These are phyloP conservation scores for Drosophila cognata DNA, from an alignment of 2,888 invertebrate species.

Conservation along the genomic window DNA sequence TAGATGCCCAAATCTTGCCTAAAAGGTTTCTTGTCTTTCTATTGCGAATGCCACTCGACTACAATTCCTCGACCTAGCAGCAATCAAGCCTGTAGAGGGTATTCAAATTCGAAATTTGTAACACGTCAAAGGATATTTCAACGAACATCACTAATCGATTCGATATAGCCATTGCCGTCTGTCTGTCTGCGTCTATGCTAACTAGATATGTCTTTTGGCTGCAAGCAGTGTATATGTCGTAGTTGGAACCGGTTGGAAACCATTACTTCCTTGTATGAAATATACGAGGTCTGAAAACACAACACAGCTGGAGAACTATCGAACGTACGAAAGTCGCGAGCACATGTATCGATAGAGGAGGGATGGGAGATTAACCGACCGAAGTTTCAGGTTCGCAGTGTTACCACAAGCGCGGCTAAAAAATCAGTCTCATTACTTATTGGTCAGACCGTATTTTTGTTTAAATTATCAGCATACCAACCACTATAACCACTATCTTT, in stretches of 20 bases:
- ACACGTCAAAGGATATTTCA: not conserved
- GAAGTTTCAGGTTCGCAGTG: no score
- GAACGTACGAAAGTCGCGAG: no score
- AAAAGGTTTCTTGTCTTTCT: no score
- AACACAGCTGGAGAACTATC: no score
- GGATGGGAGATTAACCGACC: no score
- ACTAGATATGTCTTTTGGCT: not conserved
- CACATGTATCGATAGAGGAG: no score
- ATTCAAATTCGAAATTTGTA: not conserved
- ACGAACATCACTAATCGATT: not conserved
- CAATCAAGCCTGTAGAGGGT: no score
- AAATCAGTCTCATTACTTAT: no score
- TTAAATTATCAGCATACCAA: not conserved
- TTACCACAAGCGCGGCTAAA: no score
- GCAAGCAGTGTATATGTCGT: no score
- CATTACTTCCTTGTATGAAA: not conserved
- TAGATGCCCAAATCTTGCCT: not conserved
- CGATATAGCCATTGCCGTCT: not conserved
- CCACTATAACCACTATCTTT: not conserved
- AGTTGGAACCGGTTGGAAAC: not conserved
- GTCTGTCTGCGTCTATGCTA: not conserved
- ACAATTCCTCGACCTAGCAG: constrained; percentile 18
- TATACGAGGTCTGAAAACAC: no score
- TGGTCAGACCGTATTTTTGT: no score
- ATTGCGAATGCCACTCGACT: constrained; percentile 17